Conservation (phyloP, 2,797 vertebrate species). For the Tragelaphus eurycerus region DNA sequence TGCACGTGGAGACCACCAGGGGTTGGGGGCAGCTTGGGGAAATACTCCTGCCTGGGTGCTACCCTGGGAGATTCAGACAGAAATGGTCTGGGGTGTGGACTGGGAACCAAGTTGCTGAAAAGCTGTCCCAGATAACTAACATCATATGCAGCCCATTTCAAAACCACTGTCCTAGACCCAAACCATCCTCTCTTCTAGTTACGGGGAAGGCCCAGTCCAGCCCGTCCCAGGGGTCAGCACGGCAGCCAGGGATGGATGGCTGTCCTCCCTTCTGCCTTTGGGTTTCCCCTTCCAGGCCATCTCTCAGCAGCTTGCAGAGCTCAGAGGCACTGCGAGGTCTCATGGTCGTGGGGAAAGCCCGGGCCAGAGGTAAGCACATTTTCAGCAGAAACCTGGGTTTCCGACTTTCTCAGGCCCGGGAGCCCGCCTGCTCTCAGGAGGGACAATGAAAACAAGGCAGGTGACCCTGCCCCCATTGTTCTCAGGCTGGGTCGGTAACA, state of each 20-base stretch:
- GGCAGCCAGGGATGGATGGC: not conserved
- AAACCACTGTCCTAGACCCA: not conserved
- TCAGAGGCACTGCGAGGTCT: conserved; percentile 62
- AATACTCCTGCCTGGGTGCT: not conserved
- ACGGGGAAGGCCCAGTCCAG: not conserved
- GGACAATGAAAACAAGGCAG: conserved; percentile 83
- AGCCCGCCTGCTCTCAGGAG: conserved; percentile 76
- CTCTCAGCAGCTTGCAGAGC: conserved; percentile 66
- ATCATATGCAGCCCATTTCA: not conserved
- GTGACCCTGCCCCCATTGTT: conserved; percentile 78
- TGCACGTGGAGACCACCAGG: rapidly evolving
- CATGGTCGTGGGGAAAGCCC: conserved; percentile 45
- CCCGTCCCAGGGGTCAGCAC: not conserved
- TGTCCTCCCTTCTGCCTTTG: not conserved
- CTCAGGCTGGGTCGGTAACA: conserved; percentile 72
- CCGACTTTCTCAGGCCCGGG: conserved; percentile 77
- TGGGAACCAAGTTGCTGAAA: not conserved
- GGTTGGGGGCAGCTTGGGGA: not conserved
- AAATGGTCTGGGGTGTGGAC: not conserved
- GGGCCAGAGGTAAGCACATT: conserved; percentile 49
- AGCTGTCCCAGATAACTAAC: not conserved
- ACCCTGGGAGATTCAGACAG: not conserved
- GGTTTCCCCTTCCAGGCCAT: conserved; percentile 10
- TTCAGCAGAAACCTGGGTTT: conserved; percentile 78
- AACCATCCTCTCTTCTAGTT: not conserved